Evolutionary conservation across 1,140 invertebrate genomes (phyloP), one percentile per base, ranked within the genome.

Genomic region (Globodera ellingtonae): DNA sequence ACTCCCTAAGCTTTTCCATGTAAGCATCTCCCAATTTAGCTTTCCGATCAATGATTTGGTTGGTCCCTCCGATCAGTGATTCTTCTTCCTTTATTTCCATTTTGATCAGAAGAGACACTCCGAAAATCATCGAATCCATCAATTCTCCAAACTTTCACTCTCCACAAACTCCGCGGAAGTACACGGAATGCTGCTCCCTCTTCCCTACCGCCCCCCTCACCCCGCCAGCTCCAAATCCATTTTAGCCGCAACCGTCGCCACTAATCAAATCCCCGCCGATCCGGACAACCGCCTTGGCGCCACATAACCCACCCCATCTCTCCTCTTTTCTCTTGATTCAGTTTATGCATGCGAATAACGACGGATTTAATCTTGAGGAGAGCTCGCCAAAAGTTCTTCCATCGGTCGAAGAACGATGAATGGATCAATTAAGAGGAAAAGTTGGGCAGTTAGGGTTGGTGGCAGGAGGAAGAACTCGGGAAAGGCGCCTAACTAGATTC

Each of bases 281-380:
- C 56, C 56, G 56, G 56, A 62, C 56, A 62, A 62, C 56, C 56
- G 13, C 10, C 56, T 18, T 62, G 56, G 18, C 56, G 56, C 56
- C 56, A 62, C 56, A 62, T 62, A 62, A 62, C 56, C 56, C 56
- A 18, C 56, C 15, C 56, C 18, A 62, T 62, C 18, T 18, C 56
- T 62, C 18, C 56, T 15, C 52, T 62, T 18, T 18, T 62, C 56
- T 35, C 15, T 62, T 13, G 5, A 62, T 62, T 62, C 56, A 62
- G 56, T 62, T 62, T 62, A 18, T 62, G 56, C 56, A 18, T 62
- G 56, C 56, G 56, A 62, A 62, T 52, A 15, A 52, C 6, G 56
- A 62, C 13, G 13, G 56, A 70, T 70, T 70, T 70, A 70, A 70
- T 70, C 67, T 70, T 70, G 67, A 70, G 67, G n/a, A 10, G 67